These are phyloP conservation scores for Eustalomyia histrio DNA, from an alignment of 2,888 invertebrate species.

Conservation along the genomic window DNA sequence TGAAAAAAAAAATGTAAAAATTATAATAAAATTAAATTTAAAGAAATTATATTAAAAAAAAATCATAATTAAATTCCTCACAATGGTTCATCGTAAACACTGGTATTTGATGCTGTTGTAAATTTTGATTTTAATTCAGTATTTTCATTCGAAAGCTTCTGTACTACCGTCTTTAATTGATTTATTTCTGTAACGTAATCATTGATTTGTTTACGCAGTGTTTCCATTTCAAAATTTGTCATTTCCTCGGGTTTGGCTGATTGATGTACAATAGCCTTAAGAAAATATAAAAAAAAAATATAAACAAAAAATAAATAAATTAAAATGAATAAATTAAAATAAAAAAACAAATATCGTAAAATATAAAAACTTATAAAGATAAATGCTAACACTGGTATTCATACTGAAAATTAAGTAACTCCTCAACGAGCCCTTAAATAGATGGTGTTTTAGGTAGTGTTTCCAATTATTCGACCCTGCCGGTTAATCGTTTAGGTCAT, in stretches of 20 bases:
- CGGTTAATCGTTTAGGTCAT: too few species aligned
- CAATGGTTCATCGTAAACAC: slow-evolving; percentile 79
- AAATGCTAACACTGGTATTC: too few species aligned
- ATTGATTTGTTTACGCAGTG: slow-evolving; percentile 77
- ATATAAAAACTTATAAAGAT: slow-evolving; percentile 32
- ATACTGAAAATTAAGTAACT: too few species aligned
- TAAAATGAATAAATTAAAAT: slow-evolving; percentile 44
- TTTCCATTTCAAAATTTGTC: slow-evolving; percentile 75
- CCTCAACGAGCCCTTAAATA: too few species aligned
- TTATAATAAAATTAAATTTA: slow-evolving; percentile 23
- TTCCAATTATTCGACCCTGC: too few species aligned
- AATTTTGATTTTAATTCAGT: slow-evolving; percentile 84
- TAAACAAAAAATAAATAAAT: slow-evolving; percentile 51
- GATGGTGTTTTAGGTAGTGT: too few species aligned
- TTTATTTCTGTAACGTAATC: slow-evolving; percentile 78
- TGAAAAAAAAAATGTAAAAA: slow-evolving; percentile 55
- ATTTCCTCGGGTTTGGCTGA: slow-evolving; percentile 68
- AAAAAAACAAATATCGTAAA: slow-evolving; percentile 43
- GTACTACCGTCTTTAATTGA: slow-evolving; percentile 82
- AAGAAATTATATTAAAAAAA: slow-evolving; percentile 53
- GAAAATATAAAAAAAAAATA: slow-evolving; percentile 53
- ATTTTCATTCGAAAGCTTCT: slow-evolving; percentile 90
- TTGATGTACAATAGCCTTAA: slow-evolving; percentile 74
- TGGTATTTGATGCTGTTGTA: slow-evolving; percentile 71
- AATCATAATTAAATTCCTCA: slow-evolving; percentile 71